Base-by-base conservation (phyloP, 2,113 vertebrate genomes). In the Tragulus kanchil region DNA sequence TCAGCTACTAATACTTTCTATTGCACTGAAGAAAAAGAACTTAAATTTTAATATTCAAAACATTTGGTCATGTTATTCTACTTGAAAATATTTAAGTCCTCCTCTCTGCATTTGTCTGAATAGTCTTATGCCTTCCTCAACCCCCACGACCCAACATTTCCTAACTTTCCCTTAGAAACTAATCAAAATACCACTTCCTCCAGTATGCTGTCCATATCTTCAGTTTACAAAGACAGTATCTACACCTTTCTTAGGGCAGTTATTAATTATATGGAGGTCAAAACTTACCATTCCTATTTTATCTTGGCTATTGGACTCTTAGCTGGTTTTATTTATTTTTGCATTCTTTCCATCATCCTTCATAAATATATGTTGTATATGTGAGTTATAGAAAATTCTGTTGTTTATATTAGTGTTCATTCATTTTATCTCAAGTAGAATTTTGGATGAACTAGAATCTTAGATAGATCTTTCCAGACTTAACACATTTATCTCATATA, bases 401-500 rank as follows among this genome's bases (percentile, higher is more conserved):
- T 87, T 69, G 16, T 52, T 58, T 58, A 16, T 58, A 16, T 58
- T 58, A 58, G 56, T 14, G 3, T 58, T 58, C 17, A 58, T 58
- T 54, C 26, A 28, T 92, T 92, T 93, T 79, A 31, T 79, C 52
- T 79, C n/a, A 45, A 78, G 23, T 84, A 45, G 10, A 3, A 83
- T 65, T 95, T 89, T 93, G 56, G n/a, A 5, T 93, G 48, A 93
- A 62, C 71, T 89, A 67, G 42, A 45, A 54, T 85, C 52, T 73
- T 48, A 36, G 11, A n/a, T 31, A 19, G 15, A 28, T 85, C 54
- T 96, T 42, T 85, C 17, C 56, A 50, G 11, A 64, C 21, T 71
- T 71, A 81, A 50, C 71, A 73, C n/a, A 36, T 61, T 14, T 93
- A 7, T 62, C 26, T 92, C 58, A 11, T 50, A 36, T 6, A 54